A percentile compares a stretch with the other conserved stretches of the same genome.
Evolutionary conservation across 2,113 vertebrate genomes (phyloP).

Genomic region (Tyto alba): DNA sequence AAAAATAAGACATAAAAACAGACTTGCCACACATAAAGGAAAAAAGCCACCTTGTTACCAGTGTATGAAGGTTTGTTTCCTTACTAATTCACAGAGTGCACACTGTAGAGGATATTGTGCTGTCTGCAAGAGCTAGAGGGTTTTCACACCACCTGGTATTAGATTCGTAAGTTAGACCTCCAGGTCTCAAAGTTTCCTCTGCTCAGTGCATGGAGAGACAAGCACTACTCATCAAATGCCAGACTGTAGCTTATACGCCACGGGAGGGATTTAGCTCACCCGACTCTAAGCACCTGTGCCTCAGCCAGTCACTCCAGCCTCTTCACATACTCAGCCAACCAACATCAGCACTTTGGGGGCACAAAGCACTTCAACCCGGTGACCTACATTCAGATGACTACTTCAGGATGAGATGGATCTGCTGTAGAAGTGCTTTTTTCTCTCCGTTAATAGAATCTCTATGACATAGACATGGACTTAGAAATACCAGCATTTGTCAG

Average conservation of each 20-base stretch:
- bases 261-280: background rate
- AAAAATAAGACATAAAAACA: background rate
- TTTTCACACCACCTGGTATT: background rate
- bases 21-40: background rate
- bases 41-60: background rate
- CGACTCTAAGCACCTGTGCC: background rate
- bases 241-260: rapidly evolving
- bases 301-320: background rate
- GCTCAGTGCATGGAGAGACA: background rate
- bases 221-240: background rate
- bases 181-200: background rate
- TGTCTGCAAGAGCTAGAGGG: background rate
- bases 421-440: background rate
- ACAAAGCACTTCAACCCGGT: background rate
- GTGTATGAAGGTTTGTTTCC: background rate
- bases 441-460: background rate
- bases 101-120: background rate
- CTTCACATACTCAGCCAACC: background rate
- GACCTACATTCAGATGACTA: background rate
- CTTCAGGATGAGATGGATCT: background rate
- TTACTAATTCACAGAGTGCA: background rate
- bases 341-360: background rate
- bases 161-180: rapidly evolving
- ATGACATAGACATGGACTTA: background rate
- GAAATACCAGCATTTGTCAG: background rate